Percentiles rank a stretch among this genome's conserved stretches.
Evolutionary conservation across 1,140 invertebrate species (phyloP).

Genomic region (Trachymyrmex septentrionalis): DNA sequence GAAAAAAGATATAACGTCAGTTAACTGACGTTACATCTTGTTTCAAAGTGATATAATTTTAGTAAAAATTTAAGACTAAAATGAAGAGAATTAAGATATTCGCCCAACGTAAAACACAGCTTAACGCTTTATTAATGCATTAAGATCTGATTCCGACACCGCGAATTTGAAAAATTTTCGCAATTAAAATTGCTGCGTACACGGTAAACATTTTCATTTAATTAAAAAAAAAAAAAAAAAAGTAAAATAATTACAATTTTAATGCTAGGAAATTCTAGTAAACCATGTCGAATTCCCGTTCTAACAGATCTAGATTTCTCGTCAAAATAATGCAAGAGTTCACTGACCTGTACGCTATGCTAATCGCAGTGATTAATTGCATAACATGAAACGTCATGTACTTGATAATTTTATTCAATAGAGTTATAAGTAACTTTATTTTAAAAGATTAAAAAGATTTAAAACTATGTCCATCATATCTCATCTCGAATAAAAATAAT

Average conservation of each 20-base stretch:
- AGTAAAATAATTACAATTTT: not conserved
- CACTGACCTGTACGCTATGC: not conserved
- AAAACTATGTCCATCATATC: not conserved
- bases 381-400: not conserved
- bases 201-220: conserved; percentile 1
- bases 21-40: too few species aligned
- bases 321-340: conserved; percentile 23
- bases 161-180: not conserved
- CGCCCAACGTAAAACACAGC: not conserved
- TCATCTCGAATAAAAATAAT: not conserved
- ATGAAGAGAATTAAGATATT: not conserved
- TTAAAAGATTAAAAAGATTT: not conserved
- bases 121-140: not conserved
- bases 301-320: conserved; percentile 6
- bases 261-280: not conserved
- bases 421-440: not conserved
- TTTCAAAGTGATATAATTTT: too few species aligned
- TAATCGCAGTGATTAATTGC: conserved; percentile 28
- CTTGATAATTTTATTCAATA: not conserved
- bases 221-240: not conserved
- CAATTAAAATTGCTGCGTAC: conserved; percentile 1
- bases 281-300: conserved; percentile 25
- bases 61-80: not conserved
- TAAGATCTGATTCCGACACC: not conserved
- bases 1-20: not conserved